A percentile compares a stretch with the other conserved stretches of the same genome.
phyloP scores from a whole-genome alignment of 2,888 invertebrate genomes.

The Timema podura region DNA sequence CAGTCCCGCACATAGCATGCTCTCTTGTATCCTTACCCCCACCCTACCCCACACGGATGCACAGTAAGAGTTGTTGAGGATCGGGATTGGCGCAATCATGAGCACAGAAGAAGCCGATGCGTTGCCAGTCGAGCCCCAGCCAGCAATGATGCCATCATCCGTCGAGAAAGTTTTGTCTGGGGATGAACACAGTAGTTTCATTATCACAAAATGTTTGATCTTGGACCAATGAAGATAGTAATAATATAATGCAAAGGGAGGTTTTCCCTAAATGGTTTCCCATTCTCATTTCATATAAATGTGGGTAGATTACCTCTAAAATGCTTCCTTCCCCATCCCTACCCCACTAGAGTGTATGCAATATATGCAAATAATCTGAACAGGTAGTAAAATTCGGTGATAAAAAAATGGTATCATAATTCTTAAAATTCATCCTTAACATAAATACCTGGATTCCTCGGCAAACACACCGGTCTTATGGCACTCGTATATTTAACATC shows the following conservation, averaged over 20 bases:
- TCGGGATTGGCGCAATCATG: constrained; percentile 20
- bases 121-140: constrained; percentile 25
- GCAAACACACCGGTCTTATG: constrained; percentile 28
- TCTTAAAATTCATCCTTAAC: too few species aligned
- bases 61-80: constrained; percentile 25
- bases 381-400: too few species aligned
- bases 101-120: constrained; percentile 8
- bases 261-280: too few species aligned
- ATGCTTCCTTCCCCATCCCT: too few species aligned
- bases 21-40: constrained; percentile 16
- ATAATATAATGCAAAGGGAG: too few species aligned
- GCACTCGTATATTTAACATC: constrained; percentile 21
- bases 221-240: too few species aligned
- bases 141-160: constrained; percentile 22
- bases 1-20: constrained; percentile 27
- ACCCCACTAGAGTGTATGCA: too few species aligned
- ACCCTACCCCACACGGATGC: constrained; percentile 16
- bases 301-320: too few species aligned
- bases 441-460: constrained; percentile 19
- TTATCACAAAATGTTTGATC: too few species aligned
- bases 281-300: too few species aligned
- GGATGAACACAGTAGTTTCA: not conserved
- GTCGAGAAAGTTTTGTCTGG: constrained; percentile 22
- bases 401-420: too few species aligned
- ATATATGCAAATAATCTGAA: too few species aligned